These are phyloP conservation scores for Drosophila kikkawai DNA, from an alignment of 1,140 invertebrate genomes.

Conservation along the genomic window DNA sequence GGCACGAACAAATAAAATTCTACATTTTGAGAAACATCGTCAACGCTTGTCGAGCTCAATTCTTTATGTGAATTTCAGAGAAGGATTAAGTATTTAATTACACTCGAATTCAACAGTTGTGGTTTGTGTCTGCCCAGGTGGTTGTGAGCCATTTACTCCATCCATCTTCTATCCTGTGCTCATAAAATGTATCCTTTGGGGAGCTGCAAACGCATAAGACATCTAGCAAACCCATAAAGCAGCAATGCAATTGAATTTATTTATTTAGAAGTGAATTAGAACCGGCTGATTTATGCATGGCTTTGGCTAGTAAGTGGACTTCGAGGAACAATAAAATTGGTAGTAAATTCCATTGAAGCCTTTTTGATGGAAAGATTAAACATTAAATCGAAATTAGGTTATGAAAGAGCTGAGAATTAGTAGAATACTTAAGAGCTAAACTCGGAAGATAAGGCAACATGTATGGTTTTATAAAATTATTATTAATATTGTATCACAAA, in stretches of 20 bases:
- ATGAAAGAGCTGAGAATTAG: not conserved
- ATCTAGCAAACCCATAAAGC: slow-evolving; percentile 1
- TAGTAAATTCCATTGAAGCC: not conserved
- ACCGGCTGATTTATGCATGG: slow-evolving; percentile 50
- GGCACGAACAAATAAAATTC: slow-evolving; percentile 75
- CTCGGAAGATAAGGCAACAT: not conserved
- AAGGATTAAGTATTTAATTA: not conserved
- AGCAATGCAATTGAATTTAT: slow-evolving; percentile 36
- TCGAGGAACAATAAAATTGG: slow-evolving; percentile 54
- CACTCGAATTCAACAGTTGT: not conserved
- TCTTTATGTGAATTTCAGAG: not conserved
- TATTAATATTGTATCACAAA: not conserved
- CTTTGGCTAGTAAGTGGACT: slow-evolving; percentile 47
- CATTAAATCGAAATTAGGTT: no score
- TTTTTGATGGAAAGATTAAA: not conserved
- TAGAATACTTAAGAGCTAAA: not conserved
- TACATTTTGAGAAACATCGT: slow-evolving; percentile 77
- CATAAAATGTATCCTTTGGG: slow-evolving; percentile 48
- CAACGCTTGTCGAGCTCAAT: not conserved
- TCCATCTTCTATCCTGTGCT: slow-evolving; percentile 1
- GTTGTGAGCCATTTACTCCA: not conserved
- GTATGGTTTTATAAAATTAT: no score
- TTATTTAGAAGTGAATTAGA: slow-evolving; percentile 40
- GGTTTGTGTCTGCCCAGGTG: not conserved
- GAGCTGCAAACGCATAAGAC: slow-evolving; percentile 46